phyloP scores from a whole-genome alignment of 2,888 invertebrate genomes.

The Polyommatus iphigenia region DNA sequence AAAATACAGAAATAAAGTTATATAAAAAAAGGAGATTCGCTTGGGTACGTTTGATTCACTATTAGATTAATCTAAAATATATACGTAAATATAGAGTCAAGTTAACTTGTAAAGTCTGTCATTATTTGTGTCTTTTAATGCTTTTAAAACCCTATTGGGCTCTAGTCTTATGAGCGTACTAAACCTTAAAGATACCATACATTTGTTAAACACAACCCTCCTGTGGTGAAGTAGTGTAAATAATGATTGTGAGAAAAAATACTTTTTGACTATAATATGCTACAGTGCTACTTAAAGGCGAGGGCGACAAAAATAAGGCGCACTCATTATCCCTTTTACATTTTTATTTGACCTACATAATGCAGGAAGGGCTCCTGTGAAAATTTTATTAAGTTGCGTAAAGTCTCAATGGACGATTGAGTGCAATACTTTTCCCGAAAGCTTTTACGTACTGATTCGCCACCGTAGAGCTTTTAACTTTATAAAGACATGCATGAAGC shows the following conservation, averaged over 20 bases:
- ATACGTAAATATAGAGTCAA: too few species aligned
- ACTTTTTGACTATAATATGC: neutral
- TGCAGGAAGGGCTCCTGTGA: neutral
- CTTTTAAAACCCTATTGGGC: too few species aligned
- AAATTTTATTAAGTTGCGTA: slow-evolving; percentile 11
- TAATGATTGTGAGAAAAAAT: neutral
- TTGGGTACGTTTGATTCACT: too few species aligned
- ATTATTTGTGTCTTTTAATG: too few species aligned
- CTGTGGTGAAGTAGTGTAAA: too few species aligned
- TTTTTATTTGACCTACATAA: slow-evolving; percentile 19
- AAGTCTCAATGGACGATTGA: slow-evolving; percentile 1
- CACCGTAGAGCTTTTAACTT: neutral
- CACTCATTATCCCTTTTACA: slow-evolving; percentile 1
- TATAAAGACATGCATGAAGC: neutral
- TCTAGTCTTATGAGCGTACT: too few species aligned
- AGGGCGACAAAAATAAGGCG: neutral
- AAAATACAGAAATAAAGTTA: neutral
- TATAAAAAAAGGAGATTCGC: too few species aligned
- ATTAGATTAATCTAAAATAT: too few species aligned
- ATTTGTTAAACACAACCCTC: too few species aligned
- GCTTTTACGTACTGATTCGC: slow-evolving; percentile 3
- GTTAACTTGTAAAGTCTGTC: too few species aligned
- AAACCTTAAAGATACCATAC: too few species aligned
- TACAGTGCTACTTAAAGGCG: neutral
- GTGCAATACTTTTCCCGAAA: neutral